Conservation (phyloP, 2,113 vertebrate genomes). For the Helogale parvula region DNA sequence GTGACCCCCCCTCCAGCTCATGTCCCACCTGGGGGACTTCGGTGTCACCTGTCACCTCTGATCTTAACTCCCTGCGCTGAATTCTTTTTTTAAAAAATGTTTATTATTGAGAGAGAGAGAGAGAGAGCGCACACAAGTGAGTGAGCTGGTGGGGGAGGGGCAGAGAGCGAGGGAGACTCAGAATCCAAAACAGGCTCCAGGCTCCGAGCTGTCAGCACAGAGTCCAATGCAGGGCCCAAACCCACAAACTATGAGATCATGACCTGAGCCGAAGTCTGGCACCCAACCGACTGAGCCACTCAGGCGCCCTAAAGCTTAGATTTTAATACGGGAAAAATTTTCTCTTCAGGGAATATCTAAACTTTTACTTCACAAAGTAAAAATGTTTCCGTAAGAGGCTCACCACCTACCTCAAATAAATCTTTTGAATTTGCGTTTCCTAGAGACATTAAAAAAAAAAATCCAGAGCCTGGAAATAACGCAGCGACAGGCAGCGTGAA, state of each 20-base stretch:
- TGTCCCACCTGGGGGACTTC: not conserved
- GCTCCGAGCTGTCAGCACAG: no score
- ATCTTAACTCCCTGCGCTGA: not conserved
- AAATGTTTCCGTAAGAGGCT: not conserved
- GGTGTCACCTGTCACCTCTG: not conserved
- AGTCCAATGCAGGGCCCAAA: no score
- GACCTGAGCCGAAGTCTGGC: no score
- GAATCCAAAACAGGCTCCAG: no score
- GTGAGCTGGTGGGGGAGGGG: no score
- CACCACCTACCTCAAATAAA: not conserved
- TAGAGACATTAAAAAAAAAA: not conserved
- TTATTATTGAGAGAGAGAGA: no score
- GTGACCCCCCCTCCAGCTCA: not conserved
- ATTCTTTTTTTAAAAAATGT: no score
- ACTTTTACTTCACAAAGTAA: not conserved
- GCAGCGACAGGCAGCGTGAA: no score
- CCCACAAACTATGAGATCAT: no score
- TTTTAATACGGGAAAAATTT: not conserved
- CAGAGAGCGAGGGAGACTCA: no score
- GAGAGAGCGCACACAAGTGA: no score
- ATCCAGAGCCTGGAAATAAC: not conserved
- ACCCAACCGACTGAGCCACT: no score
- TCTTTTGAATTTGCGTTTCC: not conserved
- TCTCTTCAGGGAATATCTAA: not conserved
- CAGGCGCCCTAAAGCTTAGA: not conserved